A percentile compares a stretch with the other conserved stretches of the same genome.
Conservation (phyloP, 1,140 invertebrate species). For the Leguminivora glycinivorella region DNA sequence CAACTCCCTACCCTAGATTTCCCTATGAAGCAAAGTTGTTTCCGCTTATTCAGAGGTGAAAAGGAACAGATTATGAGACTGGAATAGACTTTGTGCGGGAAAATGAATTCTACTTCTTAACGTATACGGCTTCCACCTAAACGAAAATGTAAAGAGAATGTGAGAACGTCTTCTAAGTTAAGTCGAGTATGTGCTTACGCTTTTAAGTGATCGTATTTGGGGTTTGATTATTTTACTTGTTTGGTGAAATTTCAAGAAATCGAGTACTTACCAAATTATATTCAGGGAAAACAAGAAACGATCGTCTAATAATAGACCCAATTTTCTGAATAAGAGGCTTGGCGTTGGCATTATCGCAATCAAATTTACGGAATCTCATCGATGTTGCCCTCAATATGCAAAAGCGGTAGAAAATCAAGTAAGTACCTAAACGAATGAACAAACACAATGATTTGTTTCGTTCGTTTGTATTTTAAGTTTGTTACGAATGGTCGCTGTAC, state of each 20-base stretch:
- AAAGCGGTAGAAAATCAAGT: no score
- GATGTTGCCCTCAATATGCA: no score
- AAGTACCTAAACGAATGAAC: no score
- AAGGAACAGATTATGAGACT: slow-evolving; percentile 6
- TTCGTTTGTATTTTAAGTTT: no score
- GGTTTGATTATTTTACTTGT: background rate
- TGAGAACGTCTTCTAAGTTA: background rate
- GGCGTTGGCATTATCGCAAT: no score
- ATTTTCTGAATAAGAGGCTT: no score
- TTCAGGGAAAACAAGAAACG: no score
- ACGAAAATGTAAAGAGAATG: background rate
- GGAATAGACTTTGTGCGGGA: background rate
- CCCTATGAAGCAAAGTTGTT: slow-evolving; percentile 24
- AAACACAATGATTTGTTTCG: no score
- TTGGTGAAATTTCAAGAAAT: background rate
- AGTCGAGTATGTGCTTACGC: background rate
- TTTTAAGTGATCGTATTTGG: background rate
- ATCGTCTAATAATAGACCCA: no score
- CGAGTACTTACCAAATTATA: no score
- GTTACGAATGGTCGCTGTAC: no score
- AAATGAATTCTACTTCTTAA: background rate
- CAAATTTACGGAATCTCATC: no score
- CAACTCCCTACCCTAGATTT: slow-evolving; percentile 22
- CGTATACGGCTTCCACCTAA: background rate
- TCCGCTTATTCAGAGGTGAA: slow-evolving; percentile 23